These are phyloP conservation scores for Tor tambroides DNA, from an alignment of 2,113 vertebrate genomes.

Conservation along the genomic window DNA sequence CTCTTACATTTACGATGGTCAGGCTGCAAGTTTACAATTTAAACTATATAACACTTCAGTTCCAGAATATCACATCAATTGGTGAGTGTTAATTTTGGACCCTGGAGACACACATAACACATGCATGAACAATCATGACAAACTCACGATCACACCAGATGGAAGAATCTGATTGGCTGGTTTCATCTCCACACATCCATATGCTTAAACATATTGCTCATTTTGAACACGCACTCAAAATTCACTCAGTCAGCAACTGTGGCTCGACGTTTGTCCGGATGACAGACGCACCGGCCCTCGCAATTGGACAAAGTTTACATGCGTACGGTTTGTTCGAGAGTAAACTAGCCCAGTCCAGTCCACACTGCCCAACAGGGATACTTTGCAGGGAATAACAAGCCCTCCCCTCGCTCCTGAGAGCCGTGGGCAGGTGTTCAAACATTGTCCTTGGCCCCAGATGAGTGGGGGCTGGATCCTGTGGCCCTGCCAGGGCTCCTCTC, in stretches of 20 bases:
- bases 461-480: conserved; percentile 39
- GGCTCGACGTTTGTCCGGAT: not conserved
- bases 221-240: not conserved
- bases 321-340: not conserved
- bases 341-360: conserved; percentile 15
- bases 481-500: conserved; percentile 40
- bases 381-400: conserved; percentile 42
- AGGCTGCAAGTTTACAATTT: not conserved
- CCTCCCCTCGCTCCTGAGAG: conserved; percentile 43
- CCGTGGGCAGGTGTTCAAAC: conserved; percentile 66
- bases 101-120: not conserved
- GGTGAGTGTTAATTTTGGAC: not conserved
- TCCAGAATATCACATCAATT: not conserved
- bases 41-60: not conserved
- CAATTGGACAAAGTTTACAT: not conserved
- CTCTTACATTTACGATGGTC: not conserved
- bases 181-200: not conserved
- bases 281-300: not conserved
- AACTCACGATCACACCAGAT: conserved; percentile 25
- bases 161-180: conserved; percentile 23
- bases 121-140: conserved; percentile 7
- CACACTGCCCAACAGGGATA: conserved; percentile 5
- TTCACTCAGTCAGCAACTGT: not conserved
- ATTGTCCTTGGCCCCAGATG: conserved; percentile 63
- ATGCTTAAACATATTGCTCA: not conserved